These are phyloP conservation scores for Siderastrea radians DNA, from an alignment of 92 coral and sea anemone genomes.

Conservation along the genomic window DNA sequence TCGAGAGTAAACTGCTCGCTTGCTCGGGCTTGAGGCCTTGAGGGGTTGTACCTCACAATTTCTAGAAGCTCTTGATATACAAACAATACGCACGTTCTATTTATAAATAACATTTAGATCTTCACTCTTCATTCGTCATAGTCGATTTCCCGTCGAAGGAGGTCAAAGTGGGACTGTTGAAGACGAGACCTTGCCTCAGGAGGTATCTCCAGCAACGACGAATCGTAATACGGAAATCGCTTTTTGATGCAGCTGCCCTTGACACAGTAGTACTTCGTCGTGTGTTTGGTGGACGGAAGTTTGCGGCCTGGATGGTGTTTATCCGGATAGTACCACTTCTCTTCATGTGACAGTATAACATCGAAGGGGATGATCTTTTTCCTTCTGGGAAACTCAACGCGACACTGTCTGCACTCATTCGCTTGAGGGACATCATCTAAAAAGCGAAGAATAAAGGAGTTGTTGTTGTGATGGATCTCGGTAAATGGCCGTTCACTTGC, in stretches of 20 bases:
- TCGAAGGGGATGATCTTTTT: conserved; percentile 14
- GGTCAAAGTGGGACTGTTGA: conserved; percentile 12
- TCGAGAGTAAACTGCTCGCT: too few species aligned
- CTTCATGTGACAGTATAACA: conserved; percentile 40
- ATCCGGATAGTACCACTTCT: conserved; percentile 56
- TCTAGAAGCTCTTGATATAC: too few species aligned
- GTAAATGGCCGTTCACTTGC: conserved; percentile 30
- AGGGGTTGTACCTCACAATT: too few species aligned
- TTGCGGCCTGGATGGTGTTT: conserved; percentile 33
- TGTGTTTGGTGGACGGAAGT: conserved; percentile 24
- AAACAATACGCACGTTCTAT: too few species aligned
- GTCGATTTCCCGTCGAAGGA: conserved; percentile 19
- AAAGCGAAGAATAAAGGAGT: conserved; percentile 41
- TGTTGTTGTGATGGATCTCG: conserved; percentile 60
- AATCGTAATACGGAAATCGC: conserved; percentile 50
- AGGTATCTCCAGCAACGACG: conserved; percentile 33
- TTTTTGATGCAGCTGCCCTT: conserved; percentile 25
- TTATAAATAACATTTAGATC: background rate
- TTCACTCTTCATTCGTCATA: background rate
- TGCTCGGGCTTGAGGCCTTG: too few species aligned
- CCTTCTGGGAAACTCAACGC: conserved; percentile 49
- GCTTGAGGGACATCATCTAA: conserved; percentile 42
- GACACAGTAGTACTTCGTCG: conserved; percentile 49
- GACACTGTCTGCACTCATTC: conserved; percentile 53
- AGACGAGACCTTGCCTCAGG: conserved; percentile 26